phyloP scores from a whole-genome alignment of 30 jellyfish, hydroid and myxozoan genomes.

The Chironex yamaguchii region DNA sequence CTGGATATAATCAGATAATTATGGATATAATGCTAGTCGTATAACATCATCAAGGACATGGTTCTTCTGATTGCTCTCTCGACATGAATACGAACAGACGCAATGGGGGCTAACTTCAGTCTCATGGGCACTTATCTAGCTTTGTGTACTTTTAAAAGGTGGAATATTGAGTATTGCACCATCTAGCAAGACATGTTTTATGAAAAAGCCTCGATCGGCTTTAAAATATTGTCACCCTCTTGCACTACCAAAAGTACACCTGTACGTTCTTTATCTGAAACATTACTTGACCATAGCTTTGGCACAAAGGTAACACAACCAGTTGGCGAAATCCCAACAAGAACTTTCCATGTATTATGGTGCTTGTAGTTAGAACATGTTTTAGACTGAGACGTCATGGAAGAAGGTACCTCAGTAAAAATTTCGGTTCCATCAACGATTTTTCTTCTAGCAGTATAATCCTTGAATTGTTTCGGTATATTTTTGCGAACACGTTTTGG shows the following conservation, averaged over 20 bases:
- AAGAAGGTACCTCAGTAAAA: conserved; percentile 54
- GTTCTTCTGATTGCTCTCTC: conserved; percentile 39
- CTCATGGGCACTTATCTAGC: conserved; percentile 30
- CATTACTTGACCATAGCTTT: neutral
- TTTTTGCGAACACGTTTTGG: neutral
- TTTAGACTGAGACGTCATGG: conserved; percentile 31
- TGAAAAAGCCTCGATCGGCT: conserved; percentile 71
- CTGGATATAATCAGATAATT: too few species aligned
- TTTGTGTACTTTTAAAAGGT: conserved; percentile 19
- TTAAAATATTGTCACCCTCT: conserved; percentile 51
- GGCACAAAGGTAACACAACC: conserved; percentile 28
- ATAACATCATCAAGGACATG: conserved; percentile 16
- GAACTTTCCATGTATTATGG: conserved; percentile 44
- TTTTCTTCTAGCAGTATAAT: conserved; percentile 31
- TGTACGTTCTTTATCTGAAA: conserved; percentile 32
- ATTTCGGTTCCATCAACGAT: conserved; percentile 64
- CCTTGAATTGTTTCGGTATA: conserved; percentile 46
- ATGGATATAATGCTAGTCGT: too few species aligned
- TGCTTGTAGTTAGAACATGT: conserved; percentile 22
- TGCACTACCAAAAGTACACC: conserved; percentile 7
- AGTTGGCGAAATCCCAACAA: conserved; percentile 40
- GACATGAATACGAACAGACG: conserved; percentile 40
- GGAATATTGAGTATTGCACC: conserved; percentile 41
- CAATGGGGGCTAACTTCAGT: conserved; percentile 19
- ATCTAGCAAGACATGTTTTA: conserved; percentile 22